phyloP scores from a whole-genome alignment of 2,797 vertebrate species.

The Hydrolagus colliei region DNA sequence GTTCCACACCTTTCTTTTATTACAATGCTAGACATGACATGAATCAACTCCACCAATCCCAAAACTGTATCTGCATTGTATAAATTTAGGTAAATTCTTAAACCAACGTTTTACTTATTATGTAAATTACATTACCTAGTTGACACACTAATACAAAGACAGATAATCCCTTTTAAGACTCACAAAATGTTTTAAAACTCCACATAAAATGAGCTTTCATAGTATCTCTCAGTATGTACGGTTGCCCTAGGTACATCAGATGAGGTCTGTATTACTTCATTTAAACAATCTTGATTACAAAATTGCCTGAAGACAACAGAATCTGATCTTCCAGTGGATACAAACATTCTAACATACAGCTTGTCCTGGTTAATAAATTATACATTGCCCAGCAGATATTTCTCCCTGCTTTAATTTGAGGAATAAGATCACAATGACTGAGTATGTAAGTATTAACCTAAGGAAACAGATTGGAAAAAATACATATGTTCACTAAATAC shows the following conservation, averaged over 20 bases:
- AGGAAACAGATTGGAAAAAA: background rate
- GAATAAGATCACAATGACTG: background rate
- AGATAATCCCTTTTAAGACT: background rate
- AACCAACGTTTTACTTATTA: background rate
- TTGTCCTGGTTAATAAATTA: conserved; percentile 15
- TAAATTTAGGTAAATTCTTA: background rate
- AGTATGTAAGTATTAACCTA: background rate
- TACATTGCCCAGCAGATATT: conserved; percentile 5
- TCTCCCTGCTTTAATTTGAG: background rate
- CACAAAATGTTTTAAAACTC: background rate
- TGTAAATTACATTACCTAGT: background rate
- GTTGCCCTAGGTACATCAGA: background rate
- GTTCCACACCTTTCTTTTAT: background rate
- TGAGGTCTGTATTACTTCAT: background rate
- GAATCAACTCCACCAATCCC: background rate
- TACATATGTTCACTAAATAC: background rate
- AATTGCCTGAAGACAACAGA: background rate
- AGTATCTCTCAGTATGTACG: background rate
- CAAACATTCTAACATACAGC: conserved; percentile 16
- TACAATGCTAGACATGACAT: background rate
- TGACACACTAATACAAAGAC: background rate
- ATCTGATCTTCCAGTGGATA: background rate
- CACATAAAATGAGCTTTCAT: background rate
- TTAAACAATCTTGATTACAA: conserved; percentile 16
- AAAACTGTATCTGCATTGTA: too few species aligned